Conservation (phyloP, 2,113 vertebrate genomes). For the Cettia cetti region DNA sequence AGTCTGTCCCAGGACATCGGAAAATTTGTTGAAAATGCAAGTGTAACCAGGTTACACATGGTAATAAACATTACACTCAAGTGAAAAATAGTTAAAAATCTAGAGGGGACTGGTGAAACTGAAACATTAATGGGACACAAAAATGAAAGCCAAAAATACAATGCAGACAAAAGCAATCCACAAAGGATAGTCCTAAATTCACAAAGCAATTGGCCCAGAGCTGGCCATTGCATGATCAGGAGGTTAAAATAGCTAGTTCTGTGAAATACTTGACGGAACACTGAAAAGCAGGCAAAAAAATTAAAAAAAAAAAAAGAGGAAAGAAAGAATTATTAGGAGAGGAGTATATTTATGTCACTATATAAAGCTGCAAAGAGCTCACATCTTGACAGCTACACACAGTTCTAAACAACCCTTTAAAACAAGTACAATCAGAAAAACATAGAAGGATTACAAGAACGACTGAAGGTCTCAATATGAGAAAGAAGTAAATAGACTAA, state of each 20-base stretch:
- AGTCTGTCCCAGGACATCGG: neutral
- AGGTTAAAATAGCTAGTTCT: neutral
- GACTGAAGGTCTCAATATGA: rapidly evolving
- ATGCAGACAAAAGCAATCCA: neutral
- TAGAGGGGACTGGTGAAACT: neutral
- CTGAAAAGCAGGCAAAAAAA: neutral
- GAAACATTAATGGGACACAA: neutral
- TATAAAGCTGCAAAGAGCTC: neutral
- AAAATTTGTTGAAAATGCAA: neutral
- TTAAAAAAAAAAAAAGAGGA: neutral
- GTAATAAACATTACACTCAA: neutral
- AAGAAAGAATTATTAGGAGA: neutral
- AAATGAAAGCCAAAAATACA: neutral
- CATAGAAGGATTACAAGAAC: neutral
- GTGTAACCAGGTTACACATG: neutral
- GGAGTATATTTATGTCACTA: neutral
- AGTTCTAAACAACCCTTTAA: neutral
- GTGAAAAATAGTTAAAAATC: neutral
- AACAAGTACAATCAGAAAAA: neutral
- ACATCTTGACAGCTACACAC: neutral
- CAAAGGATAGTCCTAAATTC: neutral
- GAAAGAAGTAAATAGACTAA: neutral
- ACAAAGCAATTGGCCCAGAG: neutral
- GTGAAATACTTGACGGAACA: neutral
- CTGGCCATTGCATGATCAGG: neutral